Evolutionary conservation across 92 coral and sea anemone species (phyloP).

Genomic region (Micromussa lordhowensis): DNA sequence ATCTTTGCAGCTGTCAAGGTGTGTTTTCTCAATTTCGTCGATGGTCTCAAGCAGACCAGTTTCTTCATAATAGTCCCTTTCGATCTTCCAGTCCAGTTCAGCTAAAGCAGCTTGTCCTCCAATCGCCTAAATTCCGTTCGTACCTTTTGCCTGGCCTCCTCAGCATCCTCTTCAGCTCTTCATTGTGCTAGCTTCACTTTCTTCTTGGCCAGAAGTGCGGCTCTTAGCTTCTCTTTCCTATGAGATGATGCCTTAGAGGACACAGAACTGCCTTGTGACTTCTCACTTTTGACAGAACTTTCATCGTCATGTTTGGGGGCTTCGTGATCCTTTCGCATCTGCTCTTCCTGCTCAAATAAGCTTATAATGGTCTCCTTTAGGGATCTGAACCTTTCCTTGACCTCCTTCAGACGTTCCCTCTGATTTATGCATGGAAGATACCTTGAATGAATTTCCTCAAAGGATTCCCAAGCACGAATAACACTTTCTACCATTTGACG

Average conservation of each 20-base stretch:
- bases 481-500: slow-evolving; percentile 23
- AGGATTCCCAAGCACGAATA: slow-evolving; percentile 28
- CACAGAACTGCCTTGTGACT: slow-evolving; percentile 10
- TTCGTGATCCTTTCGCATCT: slow-evolving; percentile 12
- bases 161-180: slow-evolving; percentile 57
- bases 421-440: slow-evolving; percentile 41
- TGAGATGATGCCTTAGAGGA: slow-evolving; percentile 21
- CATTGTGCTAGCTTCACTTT: slow-evolving; percentile 50
- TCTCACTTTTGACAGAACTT: slow-evolving; percentile 7
- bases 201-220: slow-evolving; percentile 42
- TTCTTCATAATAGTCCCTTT: slow-evolving; percentile 37
- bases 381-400: slow-evolving; percentile 20
- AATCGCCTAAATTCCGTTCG: slow-evolving; percentile 45
- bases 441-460: slow-evolving; percentile 14
- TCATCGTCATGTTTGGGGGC: slow-evolving; percentile 12
- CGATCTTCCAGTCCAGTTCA: slow-evolving; percentile 56
- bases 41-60: neutral
- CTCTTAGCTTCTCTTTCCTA: slow-evolving; percentile 32
- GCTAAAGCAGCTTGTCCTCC: slow-evolving; percentile 60
- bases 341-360: slow-evolving; percentile 13
- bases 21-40: neutral
- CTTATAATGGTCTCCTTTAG: neutral
- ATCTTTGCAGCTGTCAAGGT: neutral
- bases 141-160: slow-evolving; percentile 48
- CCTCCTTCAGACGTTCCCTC: slow-evolving; percentile 44